Evolutionary conservation across 2,113 vertebrate species (phyloP).

Genomic region (Phrynocephalus versicolor): DNA sequence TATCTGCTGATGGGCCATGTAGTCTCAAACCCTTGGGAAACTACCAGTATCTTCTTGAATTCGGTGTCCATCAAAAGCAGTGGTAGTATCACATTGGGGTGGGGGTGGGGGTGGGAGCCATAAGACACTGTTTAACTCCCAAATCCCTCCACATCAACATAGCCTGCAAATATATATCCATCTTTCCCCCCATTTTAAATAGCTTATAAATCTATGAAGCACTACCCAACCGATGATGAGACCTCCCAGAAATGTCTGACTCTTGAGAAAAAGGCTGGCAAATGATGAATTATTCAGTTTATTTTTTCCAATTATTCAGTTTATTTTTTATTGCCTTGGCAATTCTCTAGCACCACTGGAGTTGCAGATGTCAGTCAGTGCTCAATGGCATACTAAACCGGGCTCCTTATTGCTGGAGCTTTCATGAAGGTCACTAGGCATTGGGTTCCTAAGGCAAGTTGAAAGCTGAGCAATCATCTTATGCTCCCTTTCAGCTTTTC

Average conservation of each 20-base stretch:
- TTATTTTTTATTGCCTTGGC: neutral
- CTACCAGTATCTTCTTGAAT: neutral
- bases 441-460: neutral
- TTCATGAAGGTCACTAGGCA: neutral
- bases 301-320: neutral
- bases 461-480: neutral
- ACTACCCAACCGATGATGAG: neutral
- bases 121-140: neutral
- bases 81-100: neutral
- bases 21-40: neutral
- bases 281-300: neutral
- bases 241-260: neutral
- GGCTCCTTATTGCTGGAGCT: neutral
- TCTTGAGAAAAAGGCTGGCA: neutral
- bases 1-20: neutral
- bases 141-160: neutral
- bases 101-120: no score
- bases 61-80: neutral
- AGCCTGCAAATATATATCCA: no score
- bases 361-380: no score
- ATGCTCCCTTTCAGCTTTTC: neutral
- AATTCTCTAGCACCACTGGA: neutral
- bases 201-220: neutral
- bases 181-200: no score
- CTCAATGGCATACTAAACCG: neutral